These are phyloP conservation scores for Mylabris phalerata DNA, from an alignment of 1,140 invertebrate genomes.

Conservation along the genomic window DNA sequence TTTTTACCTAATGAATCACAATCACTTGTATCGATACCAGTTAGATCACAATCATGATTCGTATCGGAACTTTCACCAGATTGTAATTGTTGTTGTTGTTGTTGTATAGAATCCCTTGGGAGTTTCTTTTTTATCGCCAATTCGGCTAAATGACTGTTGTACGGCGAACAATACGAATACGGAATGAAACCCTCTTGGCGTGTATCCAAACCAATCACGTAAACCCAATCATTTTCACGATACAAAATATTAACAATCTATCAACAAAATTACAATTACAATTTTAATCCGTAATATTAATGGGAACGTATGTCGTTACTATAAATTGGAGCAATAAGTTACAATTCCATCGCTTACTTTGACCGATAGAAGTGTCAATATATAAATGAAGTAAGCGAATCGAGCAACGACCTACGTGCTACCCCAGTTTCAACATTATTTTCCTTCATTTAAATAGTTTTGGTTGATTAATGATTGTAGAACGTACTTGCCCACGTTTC, in stretches of 20 bases:
- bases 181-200: slow-evolving; percentile 91
- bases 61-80: slow-evolving; percentile 34
- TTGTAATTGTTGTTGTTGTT: slow-evolving; percentile 25
- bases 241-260: slow-evolving; percentile 87
- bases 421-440: too few relatives aligned
- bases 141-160: slow-evolving; percentile 69
- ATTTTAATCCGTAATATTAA: background rate
- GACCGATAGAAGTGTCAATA: too few relatives aligned
- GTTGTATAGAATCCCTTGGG: slow-evolving; percentile 49
- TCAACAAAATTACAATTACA: slow-evolving; percentile 9
- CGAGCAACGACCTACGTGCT: background rate
- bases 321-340: too few relatives aligned
- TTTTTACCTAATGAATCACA: slow-evolving; percentile 45
- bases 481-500: slow-evolving; percentile 51
- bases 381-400: too few relatives aligned
- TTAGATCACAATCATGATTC: slow-evolving; percentile 37
- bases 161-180: slow-evolving; percentile 85
- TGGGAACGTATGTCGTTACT: too few relatives aligned
- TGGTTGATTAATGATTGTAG: background rate
- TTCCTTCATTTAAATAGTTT: too few relatives aligned
- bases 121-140: slow-evolving; percentile 79
- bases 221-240: slow-evolving; percentile 94
- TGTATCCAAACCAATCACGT: slow-evolving; percentile 84
- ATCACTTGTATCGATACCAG: slow-evolving; percentile 39
- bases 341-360: too few relatives aligned